These are phyloP conservation scores for Craterocephalus amniculus DNA, from an alignment of 2,797 vertebrate genomes.

Conservation along the genomic window DNA sequence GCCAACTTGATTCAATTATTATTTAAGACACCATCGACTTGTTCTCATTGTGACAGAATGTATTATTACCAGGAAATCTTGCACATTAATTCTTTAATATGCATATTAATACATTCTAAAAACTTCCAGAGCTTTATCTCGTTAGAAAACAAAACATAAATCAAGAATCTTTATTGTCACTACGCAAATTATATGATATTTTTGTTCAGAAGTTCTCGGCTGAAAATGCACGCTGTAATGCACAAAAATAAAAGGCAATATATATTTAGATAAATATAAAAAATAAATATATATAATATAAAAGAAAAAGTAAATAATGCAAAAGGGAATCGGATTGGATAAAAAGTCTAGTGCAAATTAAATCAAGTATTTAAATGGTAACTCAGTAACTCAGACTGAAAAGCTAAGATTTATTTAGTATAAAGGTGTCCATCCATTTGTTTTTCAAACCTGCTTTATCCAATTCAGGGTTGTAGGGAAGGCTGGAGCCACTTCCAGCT, in stretches of 20 bases:
- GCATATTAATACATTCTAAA: neutral
- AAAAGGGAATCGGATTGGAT: too few relatives aligned
- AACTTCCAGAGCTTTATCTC: neutral
- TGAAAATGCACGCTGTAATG: too few relatives aligned
- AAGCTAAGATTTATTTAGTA: neutral
- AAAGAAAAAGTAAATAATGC: too few relatives aligned
- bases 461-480: neutral
- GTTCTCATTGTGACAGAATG: neutral
- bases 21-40: neutral
- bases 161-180: too few relatives aligned
- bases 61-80: neutral
- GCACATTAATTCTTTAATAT: too few relatives aligned
- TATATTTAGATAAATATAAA: too few relatives aligned
- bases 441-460: neutral
- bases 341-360: too few relatives aligned
- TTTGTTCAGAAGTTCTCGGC: too few relatives aligned
- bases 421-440: neutral
- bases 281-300: too few relatives aligned
- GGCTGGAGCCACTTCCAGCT: neutral
- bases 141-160: constrained; percentile 14
- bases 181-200: too few relatives aligned
- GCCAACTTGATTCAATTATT: neutral
- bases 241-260: too few relatives aligned
- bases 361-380: too few relatives aligned
- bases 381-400: neutral